phyloP scores from a whole-genome alignment of 2,113 vertebrate species.

The Plectropomus leopardus region DNA sequence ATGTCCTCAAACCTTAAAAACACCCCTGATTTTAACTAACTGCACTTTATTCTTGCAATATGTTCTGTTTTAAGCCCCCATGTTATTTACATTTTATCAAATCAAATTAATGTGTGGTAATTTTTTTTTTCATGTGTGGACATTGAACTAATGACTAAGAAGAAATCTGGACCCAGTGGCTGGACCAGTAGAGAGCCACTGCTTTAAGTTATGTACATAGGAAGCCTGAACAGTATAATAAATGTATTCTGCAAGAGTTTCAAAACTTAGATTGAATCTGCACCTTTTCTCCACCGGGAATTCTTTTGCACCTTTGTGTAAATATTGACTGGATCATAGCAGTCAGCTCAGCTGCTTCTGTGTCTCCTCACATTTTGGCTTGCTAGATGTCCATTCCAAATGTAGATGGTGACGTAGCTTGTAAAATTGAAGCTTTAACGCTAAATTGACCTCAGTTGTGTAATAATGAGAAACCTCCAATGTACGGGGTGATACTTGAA shows the following conservation, averaged over 20 bases:
- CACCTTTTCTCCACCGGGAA: background rate
- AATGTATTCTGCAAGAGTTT: background rate
- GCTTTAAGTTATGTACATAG: background rate
- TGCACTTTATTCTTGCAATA: too few species aligned
- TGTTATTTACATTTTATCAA: too few species aligned
- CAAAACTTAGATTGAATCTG: background rate
- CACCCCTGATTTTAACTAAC: too few species aligned
- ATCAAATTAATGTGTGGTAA: too few species aligned
- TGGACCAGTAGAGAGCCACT: too few species aligned
- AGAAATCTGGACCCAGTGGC: too few species aligned
- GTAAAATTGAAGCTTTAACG: slow-evolving; percentile 52
- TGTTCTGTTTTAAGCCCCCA: too few species aligned
- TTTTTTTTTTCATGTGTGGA: too few species aligned
- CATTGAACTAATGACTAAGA: too few species aligned
- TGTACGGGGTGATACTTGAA: slow-evolving; percentile 49
- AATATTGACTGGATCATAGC: background rate
- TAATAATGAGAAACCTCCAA: slow-evolving; percentile 47
- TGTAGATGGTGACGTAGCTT: slow-evolving; percentile 10
- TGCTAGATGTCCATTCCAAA: background rate
- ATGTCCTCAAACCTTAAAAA: too few species aligned
- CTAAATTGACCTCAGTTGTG: slow-evolving; percentile 51
- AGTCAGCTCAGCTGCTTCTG: background rate
- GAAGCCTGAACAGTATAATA: background rate
- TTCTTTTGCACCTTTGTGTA: background rate
- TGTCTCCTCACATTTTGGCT: background rate